A percentile compares a stretch with the other conserved stretches of the same genome.
phyloP scores from a whole-genome alignment of 2,113 vertebrate species.

The Recurvirostra avosetta region DNA sequence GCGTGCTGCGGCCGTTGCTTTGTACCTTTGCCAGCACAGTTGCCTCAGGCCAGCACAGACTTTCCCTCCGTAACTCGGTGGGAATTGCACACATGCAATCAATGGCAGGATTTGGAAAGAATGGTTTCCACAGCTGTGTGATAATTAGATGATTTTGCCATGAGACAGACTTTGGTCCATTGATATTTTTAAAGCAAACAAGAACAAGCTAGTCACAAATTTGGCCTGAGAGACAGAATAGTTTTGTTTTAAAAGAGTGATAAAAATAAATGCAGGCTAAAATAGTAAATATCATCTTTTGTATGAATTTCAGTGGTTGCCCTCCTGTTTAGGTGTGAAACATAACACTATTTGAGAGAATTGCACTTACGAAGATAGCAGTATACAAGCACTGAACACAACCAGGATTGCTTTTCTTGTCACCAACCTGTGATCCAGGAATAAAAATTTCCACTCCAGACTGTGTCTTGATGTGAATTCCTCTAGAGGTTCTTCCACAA shows the following conservation, averaged over 20 bases:
- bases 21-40: neutral
- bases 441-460: constrained; percentile 86
- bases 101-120: neutral
- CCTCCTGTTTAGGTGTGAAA: neutral
- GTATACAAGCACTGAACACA: neutral
- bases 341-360: neutral
- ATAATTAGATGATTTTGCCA: neutral
- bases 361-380: neutral
- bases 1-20: neutral
- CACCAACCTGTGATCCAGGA: constrained; percentile 84
- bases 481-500: constrained; percentile 79
- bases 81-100: neutral
- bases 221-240: neutral
- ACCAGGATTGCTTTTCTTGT: constrained; percentile 31
- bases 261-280: neutral
- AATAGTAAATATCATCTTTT: neutral
- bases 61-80: neutral
- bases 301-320: neutral
- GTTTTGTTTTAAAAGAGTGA: neutral
- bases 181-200: neutral
- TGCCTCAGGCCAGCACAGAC: constrained; percentile 9
- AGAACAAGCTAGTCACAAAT: neutral
- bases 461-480: constrained; percentile 86
- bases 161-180: neutral
- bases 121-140: neutral